Evolutionary conservation across 2,888 invertebrate species (phyloP), one percentile per base, ranked within the genome.

Genomic region (Sceliomorpha sp.): DNA sequence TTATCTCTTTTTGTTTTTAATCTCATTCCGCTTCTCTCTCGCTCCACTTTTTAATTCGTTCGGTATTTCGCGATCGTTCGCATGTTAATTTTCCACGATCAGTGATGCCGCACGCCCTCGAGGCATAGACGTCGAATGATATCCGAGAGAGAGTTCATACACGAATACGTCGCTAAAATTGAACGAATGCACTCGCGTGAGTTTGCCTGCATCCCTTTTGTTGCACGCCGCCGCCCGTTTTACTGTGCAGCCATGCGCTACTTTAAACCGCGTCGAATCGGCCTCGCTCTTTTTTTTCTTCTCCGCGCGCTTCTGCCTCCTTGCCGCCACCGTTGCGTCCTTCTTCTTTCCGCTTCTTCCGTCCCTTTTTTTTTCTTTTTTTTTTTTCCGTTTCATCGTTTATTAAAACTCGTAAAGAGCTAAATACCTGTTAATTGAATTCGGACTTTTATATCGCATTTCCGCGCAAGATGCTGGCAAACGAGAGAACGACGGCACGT

Each of bases 71-170:
- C 79, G 80, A 82, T 80, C 79, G 83, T 75, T 81, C 80, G 82
- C 81, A 85, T 85, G 83, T 85, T 86, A 85, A 86, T 86, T 86
- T 86, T 84, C 80, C 77, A 77, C 82, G 80, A 79, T 76, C 78
- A 79, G 80, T 80, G 80, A 80, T 78, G 78, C 79, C 75, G 73
- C 72, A 76, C 70, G 74, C 77, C 85, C 81, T 62, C 70, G 70
- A 76, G 86, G 80, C 78, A 83, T 79, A 85, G 83, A 82, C 82
- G 75, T 80, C 81, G 79, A n/a, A 81, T 81, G 79, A 81, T 83
- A 84, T 84, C 80, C 77, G 39, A 47, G 70, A 66, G 70, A 66
- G 69, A 67, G 69, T 67, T 70, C 63, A 69, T 70, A 67, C 67
- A 53, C 51, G 67, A 66, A 63, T 56, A 66, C 66, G 63, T 63